Conservation (phyloP, 2,113 vertebrate genomes). For the Romanogobio albipinnatus region DNA sequence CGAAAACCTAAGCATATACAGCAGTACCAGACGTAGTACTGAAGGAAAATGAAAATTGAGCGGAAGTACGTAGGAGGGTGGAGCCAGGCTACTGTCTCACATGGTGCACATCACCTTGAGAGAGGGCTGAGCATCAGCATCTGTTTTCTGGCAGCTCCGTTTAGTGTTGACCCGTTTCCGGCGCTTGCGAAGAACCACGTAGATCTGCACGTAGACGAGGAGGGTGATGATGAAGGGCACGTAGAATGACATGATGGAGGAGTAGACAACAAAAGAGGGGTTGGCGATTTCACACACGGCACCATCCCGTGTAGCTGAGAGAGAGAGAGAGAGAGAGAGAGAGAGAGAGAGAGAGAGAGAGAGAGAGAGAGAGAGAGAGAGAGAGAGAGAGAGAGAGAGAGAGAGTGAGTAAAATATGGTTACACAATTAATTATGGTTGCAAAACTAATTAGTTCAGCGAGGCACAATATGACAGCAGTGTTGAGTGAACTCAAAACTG, state of each 20-base stretch:
- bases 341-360: too few relatives aligned
- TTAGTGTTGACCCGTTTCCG: slow-evolving; percentile 79
- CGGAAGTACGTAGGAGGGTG: too few relatives aligned
- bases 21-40: too few relatives aligned
- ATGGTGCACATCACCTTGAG: slow-evolving; percentile 71
- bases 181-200: slow-evolving; percentile 78
- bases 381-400: slow-evolving; percentile 47
- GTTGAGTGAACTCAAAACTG: neutral
- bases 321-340: slow-evolving; percentile 36
- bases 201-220: slow-evolving; percentile 82
- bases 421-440: neutral
- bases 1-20: too few relatives aligned
- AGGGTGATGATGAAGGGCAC: slow-evolving; percentile 82
- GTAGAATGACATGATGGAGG: slow-evolving; percentile 82
- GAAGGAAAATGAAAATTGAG: too few relatives aligned
- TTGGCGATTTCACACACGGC: slow-evolving; percentile 78
- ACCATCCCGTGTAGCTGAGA: slow-evolving; percentile 75
- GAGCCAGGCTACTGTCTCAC: neutral
- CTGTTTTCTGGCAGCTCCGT: slow-evolving; percentile 64
- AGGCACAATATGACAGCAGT: neutral
- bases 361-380: too few relatives aligned
- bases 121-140: slow-evolving; percentile 62
- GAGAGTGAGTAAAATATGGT: neutral
- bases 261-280: slow-evolving; percentile 80
- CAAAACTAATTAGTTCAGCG: neutral